Evolutionary conservation across 2,888 invertebrate species (phyloP), one percentile per base, ranked within the genome.

Genomic region (Harpalus rufipes): DNA sequence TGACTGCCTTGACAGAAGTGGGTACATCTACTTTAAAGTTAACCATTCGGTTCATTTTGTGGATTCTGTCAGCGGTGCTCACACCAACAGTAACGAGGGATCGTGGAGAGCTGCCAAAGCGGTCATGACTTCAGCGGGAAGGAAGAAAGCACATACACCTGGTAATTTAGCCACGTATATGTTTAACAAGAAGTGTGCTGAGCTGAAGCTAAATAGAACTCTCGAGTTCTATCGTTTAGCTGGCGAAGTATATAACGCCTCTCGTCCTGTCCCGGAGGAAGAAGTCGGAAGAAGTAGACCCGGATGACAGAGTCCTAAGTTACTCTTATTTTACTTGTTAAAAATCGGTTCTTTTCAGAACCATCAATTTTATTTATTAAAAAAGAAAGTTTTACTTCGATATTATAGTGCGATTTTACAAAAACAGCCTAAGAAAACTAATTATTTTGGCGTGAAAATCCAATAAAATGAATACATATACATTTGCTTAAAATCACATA

Each of bases 31-130:
- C 39, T 44, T 85, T 59, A 86, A 51, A 14, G 85, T 85, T 7
- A 80, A 81, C 25, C 86, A 86, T 81, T 85, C 82, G 6, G 14
- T 81, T 14, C 65, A 41, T 8, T 86, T 85, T 39, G 76, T 68
- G n/a, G 32, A 86, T 58, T 74, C 80, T 5, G 85, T 68, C 8
- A 84, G 84, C 8, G 76, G 83, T 12, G 83, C 76, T n/a, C 74
- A 58, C 41, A 76, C 76, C 12, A 83, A 83, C 10, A 56, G 32
- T 10, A 74, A 76, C 4, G 61, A 83, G 58, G 74, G 83, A 14
- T n/a, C 56, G 25, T 74, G 76, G 83, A 59, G 59, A 16, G 59
- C 59, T 14, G 59, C 59, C 14, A 59, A 59, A 16, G 59, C 16
- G 14, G 16, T 59, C 18, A 59, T 16, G 59, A 1, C 59, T 3